Base-by-base conservation (phyloP, 35 echinoderm and acorn worm species). In the Strongylocentrotus purpuratus region DNA sequence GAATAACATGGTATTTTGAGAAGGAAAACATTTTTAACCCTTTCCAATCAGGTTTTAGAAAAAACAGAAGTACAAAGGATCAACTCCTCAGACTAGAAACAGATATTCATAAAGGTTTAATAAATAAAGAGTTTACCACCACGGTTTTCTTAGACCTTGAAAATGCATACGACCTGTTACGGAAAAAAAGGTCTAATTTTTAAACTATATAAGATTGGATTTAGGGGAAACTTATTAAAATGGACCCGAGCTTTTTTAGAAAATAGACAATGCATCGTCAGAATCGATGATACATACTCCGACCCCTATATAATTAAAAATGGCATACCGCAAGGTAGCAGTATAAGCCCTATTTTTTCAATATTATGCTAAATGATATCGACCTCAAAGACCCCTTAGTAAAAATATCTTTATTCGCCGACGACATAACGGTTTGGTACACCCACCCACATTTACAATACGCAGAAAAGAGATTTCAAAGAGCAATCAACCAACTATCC, bases 321-420 rank as follows among this genome's bases (percentile, higher is more conserved):
- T 20, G 95, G 95, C 12, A 50, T 95, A 78, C 95, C 95, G 5
- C 95, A 92, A 35, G 95, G 87, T 5, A 95, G 95, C 47, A 7
- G 60, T 6, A 65, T 92, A 6, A 95, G 88, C 6, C 88, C 95
- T 4, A 31, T 95, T 13, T 65, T 28, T 95, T 95, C 92, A 65
- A 95, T 71, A 71, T 95, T 46, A 87, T 87, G 14, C 28, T 95
- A 35, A 48, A 48, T 92, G 87, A n/a, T n/a, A n/a, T n/a, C n/a
- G n/a, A n/a, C n/a, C n/a, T n/a, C n/a, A n/a, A n/a, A n/a, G n/a
- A n/a, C 8, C 52, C 46, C 70, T 12, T 28, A 18, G 55, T 91
- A 14, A 5, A 61, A 5, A 45, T 95, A 31, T 90, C 95, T 20
- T 33, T 89, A 7, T 95, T 61, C 92, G 87, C 87, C 1, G 95